Conservation (phyloP, 2,797 vertebrate species). For the Tamandua tetradactyla region DNA sequence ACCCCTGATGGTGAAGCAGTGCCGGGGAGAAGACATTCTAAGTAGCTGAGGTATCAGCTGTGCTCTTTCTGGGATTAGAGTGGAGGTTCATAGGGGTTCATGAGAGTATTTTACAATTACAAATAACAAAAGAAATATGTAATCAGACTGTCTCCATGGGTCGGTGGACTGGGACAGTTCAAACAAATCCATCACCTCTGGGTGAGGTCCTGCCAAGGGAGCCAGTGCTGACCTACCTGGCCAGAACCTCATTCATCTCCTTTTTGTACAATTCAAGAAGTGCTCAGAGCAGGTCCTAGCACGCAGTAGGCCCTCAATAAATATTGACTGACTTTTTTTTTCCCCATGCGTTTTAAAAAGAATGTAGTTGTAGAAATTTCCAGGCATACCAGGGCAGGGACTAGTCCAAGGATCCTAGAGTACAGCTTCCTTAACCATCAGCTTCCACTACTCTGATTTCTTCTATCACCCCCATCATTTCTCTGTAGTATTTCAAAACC, state of each 20-base stretch:
- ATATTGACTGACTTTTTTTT: neutral
- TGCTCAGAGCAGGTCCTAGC: neutral
- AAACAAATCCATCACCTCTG: neutral
- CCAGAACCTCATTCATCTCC: rapidly evolving
- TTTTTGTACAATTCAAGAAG: neutral
- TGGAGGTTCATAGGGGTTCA: neutral
- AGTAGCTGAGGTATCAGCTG: rapidly evolving
- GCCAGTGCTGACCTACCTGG: rapidly evolving
- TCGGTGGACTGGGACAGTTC: neutral
- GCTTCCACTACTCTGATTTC: neutral
- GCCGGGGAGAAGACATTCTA: no score
- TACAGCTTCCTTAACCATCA: rapidly evolving
- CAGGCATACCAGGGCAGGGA: neutral
- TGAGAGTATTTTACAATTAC: neutral
- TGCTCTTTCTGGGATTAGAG: neutral
- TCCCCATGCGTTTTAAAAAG: neutral
- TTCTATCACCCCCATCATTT: neutral
- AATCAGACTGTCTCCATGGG: neutral
- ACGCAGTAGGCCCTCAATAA: neutral
- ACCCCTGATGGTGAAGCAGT: neutral
- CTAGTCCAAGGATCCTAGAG: neutral
- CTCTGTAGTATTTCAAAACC: neutral
- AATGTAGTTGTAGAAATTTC: neutral
- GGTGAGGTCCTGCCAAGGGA: rapidly evolving
- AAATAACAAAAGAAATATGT: neutral